Conservation (phyloP, 1,140 invertebrate genomes). For the Penaeus japonicus region DNA sequence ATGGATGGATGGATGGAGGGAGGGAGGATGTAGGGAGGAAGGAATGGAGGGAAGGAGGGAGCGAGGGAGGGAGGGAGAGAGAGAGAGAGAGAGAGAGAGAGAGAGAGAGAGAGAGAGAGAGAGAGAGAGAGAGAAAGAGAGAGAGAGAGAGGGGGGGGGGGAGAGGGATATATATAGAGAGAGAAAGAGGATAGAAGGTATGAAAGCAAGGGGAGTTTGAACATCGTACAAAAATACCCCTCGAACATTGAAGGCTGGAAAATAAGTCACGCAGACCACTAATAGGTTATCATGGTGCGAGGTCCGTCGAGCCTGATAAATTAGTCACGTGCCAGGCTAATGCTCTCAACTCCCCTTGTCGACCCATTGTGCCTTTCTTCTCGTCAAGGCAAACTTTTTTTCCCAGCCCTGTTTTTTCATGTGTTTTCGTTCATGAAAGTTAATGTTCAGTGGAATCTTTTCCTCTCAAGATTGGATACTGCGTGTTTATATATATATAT, state of each 20-base stretch:
- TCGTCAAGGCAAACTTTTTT: not conserved
- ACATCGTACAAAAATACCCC: not conserved
- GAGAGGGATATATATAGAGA: too few relatives aligned
- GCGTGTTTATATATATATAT: too few relatives aligned
- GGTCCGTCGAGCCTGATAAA: conserved; percentile 32
- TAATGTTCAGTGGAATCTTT: too few relatives aligned
- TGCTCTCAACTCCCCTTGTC: conserved; percentile 10
- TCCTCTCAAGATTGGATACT: too few relatives aligned
- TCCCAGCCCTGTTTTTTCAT: not conserved
- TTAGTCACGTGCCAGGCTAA: conserved; percentile 50
- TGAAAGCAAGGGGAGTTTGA: not conserved
- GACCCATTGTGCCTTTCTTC: not conserved
- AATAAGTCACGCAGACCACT: conserved; percentile 44
- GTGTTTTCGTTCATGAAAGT: too few relatives aligned
- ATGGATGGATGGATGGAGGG: not conserved
- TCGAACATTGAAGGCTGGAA: not conserved
- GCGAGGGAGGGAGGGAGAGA: not conserved
- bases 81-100: not conserved
- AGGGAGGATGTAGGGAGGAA: not conserved
- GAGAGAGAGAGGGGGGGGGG: not conserved
- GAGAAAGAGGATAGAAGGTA: not conserved
- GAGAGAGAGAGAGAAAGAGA: not conserved
- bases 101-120: not conserved
- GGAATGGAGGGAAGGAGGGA: not conserved
- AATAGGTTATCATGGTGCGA: conserved; percentile 48